Evolutionary conservation across 2,888 invertebrate species (phyloP), one percentile per base, ranked within the genome.

Genomic region (Lamellibrachia satsuma): DNA sequence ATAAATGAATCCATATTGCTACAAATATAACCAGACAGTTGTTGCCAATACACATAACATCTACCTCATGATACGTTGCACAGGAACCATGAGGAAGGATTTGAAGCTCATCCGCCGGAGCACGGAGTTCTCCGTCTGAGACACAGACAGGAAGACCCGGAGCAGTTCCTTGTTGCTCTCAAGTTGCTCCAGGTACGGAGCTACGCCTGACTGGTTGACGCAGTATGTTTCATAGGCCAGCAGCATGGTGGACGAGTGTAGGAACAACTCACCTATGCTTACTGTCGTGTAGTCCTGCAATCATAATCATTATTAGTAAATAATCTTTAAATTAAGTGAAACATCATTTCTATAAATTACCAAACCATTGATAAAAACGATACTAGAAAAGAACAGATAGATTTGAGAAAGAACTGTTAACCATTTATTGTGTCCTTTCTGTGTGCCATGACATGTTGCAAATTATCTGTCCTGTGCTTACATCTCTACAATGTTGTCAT

Each of bases 81-180:
- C 99, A 94, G 99, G 99, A 95, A 98, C 99, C 99, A 99, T 99
- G 93, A 99, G 97, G 97, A 99, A 99, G n/a, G 99, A 99, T 97
- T 99, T 98, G 92, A 99, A 97, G 96, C 99, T 99, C 99, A 99
- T 99, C 95, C 99, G 97, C 95, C 99, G 97, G 94, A 99, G 97
- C 94, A 98, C 98, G 51, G 98, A 97, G 96, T 99, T 99, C 97
- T 99, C 99, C 98, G 99, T 98, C 97, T 99, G 99, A 90, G 99
- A 99, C 93, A 99, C 99, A 96, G 98, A 98, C 93, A 99, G 97
- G 97, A 99, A 99, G 97, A 99, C 98, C 96, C 98, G 97, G 94
- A 99, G 97, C 93, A 99, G 97, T 96, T 99, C 99, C 96, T 99
- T 99, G 96, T 99, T 99, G 97, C 98, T 98, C 97, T 99, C 99